Conservation (phyloP, 2,797 vertebrate genomes). For the Leptoclinus maculatus region DNA sequence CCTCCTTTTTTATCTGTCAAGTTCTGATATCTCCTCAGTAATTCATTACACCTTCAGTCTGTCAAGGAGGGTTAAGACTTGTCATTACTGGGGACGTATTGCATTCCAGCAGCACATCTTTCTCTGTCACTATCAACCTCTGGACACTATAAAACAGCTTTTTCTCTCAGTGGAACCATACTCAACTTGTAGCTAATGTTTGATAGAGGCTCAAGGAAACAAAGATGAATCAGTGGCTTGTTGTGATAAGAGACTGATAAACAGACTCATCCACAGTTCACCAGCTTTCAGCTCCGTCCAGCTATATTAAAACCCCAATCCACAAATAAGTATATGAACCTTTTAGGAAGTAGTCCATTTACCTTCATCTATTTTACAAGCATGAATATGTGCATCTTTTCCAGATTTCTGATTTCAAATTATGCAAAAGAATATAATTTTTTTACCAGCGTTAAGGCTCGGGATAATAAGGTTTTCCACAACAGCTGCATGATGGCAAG, state of each 20-base stretch:
- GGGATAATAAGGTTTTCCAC: background rate
- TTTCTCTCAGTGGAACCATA: conserved; percentile 30
- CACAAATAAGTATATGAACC: background rate
- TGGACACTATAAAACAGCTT: conserved; percentile 41
- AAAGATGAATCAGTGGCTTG: conserved; percentile 13
- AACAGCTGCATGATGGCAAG: background rate
- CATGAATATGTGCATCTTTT: background rate
- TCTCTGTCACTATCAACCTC: conserved; percentile 33
- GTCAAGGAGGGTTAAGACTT: conserved; percentile 45
- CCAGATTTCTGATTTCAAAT: conserved; percentile 3
- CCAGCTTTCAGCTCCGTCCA: background rate
- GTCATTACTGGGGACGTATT: conserved; percentile 32
- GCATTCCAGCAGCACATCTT: conserved; percentile 40
- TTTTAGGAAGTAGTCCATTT: conserved; percentile 4
- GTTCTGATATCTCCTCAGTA: conserved; percentile 46
- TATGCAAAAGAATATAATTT: background rate
- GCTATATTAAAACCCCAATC: background rate
- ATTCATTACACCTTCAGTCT: conserved; percentile 54
- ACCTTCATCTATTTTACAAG: conserved; percentile 11
- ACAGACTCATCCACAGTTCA: background rate
- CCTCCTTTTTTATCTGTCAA: conserved; percentile 60
- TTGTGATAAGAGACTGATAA: conserved; percentile 35
- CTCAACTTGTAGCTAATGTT: conserved; percentile 25
- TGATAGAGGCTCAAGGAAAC: conserved; percentile 15
- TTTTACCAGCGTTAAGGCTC: background rate